Evolutionary conservation across 2,797 vertebrate species (phyloP), one percentile per base, ranked within the genome.

Genomic region (Limosa lapponica): DNA sequence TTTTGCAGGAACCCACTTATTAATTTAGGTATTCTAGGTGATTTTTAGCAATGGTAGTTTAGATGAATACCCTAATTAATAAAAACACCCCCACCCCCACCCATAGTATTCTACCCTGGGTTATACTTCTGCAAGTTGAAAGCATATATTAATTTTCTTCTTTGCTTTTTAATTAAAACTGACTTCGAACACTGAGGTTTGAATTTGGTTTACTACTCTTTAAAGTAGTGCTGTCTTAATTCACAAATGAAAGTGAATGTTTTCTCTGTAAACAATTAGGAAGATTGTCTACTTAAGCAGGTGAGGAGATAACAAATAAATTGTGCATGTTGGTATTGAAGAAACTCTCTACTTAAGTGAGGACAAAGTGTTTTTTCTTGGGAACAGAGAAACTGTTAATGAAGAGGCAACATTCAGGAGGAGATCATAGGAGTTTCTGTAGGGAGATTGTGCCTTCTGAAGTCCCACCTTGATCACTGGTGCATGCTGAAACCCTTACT

Each of bases 21-120:
- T 79, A 83, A 82, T 92, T 92, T 86, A 82, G 23, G 6, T 61
- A 25, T 88, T 91, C 82, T n/a, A 16, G 12, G 11, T 91, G 64
- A 92, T 78, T 91, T 84, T 90, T 91, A 90, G 34, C 23, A 25
- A 16, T 20, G 46, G 46, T 30, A 64, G 51, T 28, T 93, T 71
- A 95, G 36, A 43, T 46, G 10, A 92, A 87, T 27, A 59, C 11
- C 4, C 4, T 44, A 5, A 58, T 84, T 43, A 94, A 84, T 25
- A 36, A 77, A 83, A 79, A 15, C 44, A 1, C 2, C 10, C 4
- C 36, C 39, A 48, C 13, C 25, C 22, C 4, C 28, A 8, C 7
- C 4, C 5, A 4, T 20, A 28, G 0, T 52, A 22, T 83, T 90
- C 69, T 75, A 20, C 12, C 25, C 8, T 8, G 14, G 13, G 1